A percentile compares a stretch with the other conserved stretches of the same genome.
phyloP scores from a whole-genome alignment of 2,797 vertebrate species.

The Melanotaenia boesemani region DNA sequence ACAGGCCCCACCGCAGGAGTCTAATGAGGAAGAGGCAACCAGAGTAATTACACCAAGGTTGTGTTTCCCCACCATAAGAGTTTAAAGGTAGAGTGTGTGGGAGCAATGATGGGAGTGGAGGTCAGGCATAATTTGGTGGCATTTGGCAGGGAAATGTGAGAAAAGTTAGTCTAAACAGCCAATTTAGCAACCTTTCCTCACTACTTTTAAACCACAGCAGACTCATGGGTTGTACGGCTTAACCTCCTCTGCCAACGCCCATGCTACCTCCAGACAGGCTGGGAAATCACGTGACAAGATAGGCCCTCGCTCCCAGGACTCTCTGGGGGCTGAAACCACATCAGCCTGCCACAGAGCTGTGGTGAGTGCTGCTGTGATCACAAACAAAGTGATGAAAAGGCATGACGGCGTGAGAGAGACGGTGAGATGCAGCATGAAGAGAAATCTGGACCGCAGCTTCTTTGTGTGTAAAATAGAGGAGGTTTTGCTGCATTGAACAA shows the following conservation, averaged over 20 bases:
- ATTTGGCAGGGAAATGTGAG: constrained; percentile 54
- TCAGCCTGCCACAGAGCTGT: constrained; percentile 46
- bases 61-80: constrained; percentile 46
- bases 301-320: constrained; percentile 35
- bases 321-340: constrained; percentile 67
- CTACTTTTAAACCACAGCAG: constrained; percentile 50
- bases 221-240: constrained; percentile 50
- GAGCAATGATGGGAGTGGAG: constrained; percentile 32
- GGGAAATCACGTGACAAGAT: constrained; percentile 61
- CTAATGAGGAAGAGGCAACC: constrained; percentile 72
- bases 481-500: constrained; percentile 30
- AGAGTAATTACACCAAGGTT: constrained; percentile 71
- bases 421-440: constrained; percentile 27
- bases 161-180: constrained; percentile 38
- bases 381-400: constrained; percentile 59
- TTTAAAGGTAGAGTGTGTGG: constrained; percentile 37
- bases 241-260: constrained; percentile 52
- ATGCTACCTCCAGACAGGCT: constrained; percentile 51
- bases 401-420: constrained; percentile 46
- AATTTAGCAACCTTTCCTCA: constrained; percentile 52
- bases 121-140: constrained; percentile 50
- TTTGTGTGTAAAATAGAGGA: constrained; percentile 27
- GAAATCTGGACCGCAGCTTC: constrained; percentile 32
- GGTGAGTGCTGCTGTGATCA: constrained; percentile 49
- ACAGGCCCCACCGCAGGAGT: constrained; percentile 72